Percentiles rank a stretch among this genome's conserved stretches.
Conservation (phyloP, 37 sponge, comb jelly and placozoan species). For the Halichondria panicea region DNA sequence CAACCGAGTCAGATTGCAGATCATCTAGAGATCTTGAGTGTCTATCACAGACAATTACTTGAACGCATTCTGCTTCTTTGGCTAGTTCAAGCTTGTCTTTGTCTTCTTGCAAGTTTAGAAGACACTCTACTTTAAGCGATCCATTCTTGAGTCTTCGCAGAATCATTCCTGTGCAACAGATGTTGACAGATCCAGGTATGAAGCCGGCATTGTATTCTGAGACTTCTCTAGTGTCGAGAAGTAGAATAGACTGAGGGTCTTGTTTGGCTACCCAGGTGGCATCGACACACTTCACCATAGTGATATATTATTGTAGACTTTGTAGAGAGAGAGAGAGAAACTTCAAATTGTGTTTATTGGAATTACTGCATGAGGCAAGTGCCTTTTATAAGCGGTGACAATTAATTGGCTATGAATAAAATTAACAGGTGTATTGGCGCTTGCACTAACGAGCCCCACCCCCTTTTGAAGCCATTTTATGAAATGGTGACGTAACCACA, state of each 20-base stretch:
- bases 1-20: conserved; percentile 22
- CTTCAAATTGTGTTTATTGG: not conserved
- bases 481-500: too few relatives aligned
- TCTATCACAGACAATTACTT: conserved; percentile 59
- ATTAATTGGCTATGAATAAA: too few relatives aligned
- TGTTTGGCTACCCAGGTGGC: conserved; percentile 33
- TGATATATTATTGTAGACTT: not conserved
- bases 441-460: too few relatives aligned
- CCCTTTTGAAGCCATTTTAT: too few relatives aligned
- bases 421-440: too few relatives aligned
- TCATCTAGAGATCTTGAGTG: not conserved
- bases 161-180: conserved; percentile 45
- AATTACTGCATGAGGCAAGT: not conserved
- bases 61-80: conserved; percentile 41
- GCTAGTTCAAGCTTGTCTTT: conserved; percentile 54
- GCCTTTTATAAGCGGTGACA: not conserved
- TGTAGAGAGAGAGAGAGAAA: not conserved
- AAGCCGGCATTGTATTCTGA: conserved; percentile 46
- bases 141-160: conserved; percentile 70
- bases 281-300: conserved; percentile 55
- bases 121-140: conserved; percentile 40
- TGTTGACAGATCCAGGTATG: conserved; percentile 52
- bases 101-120: conserved; percentile 38
- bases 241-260: conserved; percentile 15
- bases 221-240: conserved; percentile 50